Evolutionary conservation across 1,140 invertebrate genomes (phyloP).

Genomic region (Leptopilina boulardi): DNA sequence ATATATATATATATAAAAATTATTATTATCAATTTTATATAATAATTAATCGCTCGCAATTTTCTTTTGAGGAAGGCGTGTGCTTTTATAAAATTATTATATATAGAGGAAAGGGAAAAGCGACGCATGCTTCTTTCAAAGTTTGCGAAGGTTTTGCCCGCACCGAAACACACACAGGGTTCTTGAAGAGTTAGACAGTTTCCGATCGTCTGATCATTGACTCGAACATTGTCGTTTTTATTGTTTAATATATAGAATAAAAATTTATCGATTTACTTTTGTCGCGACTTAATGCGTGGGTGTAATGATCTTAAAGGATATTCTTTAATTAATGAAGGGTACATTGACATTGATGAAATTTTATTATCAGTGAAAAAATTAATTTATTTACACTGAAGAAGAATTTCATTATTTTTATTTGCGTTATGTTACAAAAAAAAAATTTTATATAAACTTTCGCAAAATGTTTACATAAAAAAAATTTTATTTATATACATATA

Average conservation of each 20-base stretch:
- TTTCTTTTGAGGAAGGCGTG: conserved; percentile 48
- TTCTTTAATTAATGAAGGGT: neutral
- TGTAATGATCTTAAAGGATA: conserved; percentile 23
- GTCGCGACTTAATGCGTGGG: conserved; percentile 17
- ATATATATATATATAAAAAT: too few species aligned
- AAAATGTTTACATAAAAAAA: too few species aligned
- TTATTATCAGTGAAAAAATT: neutral
- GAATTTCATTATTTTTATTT: neutral
- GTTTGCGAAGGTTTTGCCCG: conserved; percentile 49
- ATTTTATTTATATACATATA: too few species aligned
- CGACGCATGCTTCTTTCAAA: conserved; percentile 66
- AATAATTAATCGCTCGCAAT: conserved; percentile 6
- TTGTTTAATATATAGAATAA: too few species aligned
- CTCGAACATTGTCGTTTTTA: conserved; percentile 40
- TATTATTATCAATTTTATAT: too few species aligned
- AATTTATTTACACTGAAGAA: neutral
- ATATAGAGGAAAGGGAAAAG: conserved; percentile 59
- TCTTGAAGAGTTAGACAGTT: conserved; percentile 56
- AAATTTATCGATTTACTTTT: conserved; percentile 16
- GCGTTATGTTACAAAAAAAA: neutral
- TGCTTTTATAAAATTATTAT: conserved; percentile 40
- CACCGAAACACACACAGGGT: conserved; percentile 50
- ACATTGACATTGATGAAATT: neutral
- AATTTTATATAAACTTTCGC: too few species aligned
- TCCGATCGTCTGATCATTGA: conserved; percentile 55